These are phyloP conservation scores for Pseudomyrmex sp. DNA, from an alignment of 1,140 invertebrate genomes.

Conservation along the genomic window DNA sequence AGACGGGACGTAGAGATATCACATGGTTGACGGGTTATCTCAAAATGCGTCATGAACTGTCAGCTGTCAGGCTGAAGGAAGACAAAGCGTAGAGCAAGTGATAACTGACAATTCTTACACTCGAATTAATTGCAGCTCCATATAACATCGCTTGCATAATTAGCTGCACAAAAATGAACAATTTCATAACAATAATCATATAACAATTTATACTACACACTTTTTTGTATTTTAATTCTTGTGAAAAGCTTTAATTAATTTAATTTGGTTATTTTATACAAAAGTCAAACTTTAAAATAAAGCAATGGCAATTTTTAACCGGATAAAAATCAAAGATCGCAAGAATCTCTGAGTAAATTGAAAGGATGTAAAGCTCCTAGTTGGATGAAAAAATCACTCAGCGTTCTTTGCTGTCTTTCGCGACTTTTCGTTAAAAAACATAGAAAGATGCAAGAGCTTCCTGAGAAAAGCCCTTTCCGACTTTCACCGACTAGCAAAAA, in stretches of 20 bases:
- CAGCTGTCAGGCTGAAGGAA: conserved; percentile 25
- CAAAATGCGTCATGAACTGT: conserved; percentile 23
- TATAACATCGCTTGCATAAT: neutral
- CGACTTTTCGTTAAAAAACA: conserved; percentile 43
- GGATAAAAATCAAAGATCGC: neutral
- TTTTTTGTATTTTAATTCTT: too few species aligned
- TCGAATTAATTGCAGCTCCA: conserved; percentile 28
- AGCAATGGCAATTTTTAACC: conserved; percentile 1
- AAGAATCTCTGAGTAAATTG: neutral
- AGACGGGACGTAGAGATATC: conserved; percentile 43
- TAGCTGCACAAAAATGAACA: conserved; percentile 3
- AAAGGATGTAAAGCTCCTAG: neutral
- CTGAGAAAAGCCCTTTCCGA: conserved; percentile 33
- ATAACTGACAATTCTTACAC: conserved; percentile 34
- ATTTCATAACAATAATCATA: neutral
- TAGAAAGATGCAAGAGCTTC: conserved; percentile 18
- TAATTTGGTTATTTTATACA: neutral
- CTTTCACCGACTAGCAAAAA: conserved; percentile 26
- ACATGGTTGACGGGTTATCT: conserved; percentile 51
- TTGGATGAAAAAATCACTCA: conserved; percentile 24
- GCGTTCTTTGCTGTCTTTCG: conserved; percentile 6
- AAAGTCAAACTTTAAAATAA: neutral
- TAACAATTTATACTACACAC: too few species aligned
- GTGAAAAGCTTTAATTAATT: too few species aligned
- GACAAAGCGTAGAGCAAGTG: conserved; percentile 26